phyloP scores from a whole-genome alignment of 1,140 invertebrate genomes.

The Polypedilum pembai region DNA sequence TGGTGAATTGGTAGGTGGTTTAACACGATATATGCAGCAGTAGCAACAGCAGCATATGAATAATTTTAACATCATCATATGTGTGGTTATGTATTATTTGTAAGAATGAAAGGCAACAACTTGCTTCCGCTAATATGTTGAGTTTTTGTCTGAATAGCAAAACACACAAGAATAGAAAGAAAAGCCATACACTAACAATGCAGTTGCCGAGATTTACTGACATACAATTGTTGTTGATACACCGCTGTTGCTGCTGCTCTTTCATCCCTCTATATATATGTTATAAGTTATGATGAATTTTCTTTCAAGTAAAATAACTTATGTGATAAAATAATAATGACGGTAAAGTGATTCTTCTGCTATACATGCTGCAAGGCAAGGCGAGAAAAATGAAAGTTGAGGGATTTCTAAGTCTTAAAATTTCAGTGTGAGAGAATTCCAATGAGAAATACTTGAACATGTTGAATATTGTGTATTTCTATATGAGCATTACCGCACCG shows the following conservation, averaged over 20 bases:
- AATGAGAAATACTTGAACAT: not conserved
- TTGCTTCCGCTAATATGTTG: constrained; percentile 26
- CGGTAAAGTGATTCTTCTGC: constrained; percentile 22
- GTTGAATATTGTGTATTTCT: not conserved
- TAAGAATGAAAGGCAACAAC: constrained; percentile 24
- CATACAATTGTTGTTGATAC: not conserved
- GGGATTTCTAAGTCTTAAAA: not conserved
- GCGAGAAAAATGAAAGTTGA: not conserved
- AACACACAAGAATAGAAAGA: not conserved
- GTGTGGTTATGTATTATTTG: constrained; percentile 24
- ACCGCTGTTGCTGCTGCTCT: no score
- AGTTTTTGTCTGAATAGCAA: not conserved
- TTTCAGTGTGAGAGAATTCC: not conserved
- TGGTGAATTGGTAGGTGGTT: constrained; percentile 9
- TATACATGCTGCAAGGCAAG: not conserved
- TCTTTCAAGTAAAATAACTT: not conserved
- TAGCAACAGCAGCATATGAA: not conserved
- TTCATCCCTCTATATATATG: not conserved
- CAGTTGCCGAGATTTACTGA: constrained; percentile 9
- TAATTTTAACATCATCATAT: constrained; percentile 27
- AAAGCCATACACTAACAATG: not conserved
- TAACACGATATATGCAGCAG: not conserved
- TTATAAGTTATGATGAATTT: not conserved
- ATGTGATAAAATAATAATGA: constrained; percentile 27
- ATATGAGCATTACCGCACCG: not conserved